Conservation (phyloP, 2,888 invertebrate species). For the Candidula unifasciata region DNA sequence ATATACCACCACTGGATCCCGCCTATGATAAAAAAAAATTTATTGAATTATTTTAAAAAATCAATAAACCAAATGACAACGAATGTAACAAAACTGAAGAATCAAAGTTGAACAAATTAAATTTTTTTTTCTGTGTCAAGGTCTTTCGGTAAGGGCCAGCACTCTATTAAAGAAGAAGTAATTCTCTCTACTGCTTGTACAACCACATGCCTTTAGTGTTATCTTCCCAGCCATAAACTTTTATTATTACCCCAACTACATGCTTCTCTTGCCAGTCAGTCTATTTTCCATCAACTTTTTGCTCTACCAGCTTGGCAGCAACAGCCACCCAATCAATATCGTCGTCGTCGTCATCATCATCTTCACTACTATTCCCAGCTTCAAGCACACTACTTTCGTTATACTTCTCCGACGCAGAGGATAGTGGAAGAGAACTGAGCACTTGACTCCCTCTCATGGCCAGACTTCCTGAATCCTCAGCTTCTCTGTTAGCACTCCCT, state of each 20-base stretch:
- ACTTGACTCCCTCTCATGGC: background rate
- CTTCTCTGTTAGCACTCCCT: no score
- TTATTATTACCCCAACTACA: background rate
- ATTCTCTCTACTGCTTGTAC: no score
- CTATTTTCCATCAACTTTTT: background rate
- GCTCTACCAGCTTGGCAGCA: slow-evolving; percentile 6
- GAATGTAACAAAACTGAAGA: no score
- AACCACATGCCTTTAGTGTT: no score
- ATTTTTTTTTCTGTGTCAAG: no score
- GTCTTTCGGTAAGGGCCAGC: no score
- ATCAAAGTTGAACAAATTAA: no score
- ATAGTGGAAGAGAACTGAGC: background rate
- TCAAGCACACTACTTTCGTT: background rate
- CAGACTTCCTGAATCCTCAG: background rate
- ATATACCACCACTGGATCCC: no score
- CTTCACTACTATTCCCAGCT: background rate
- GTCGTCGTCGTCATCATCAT: slow-evolving; percentile 25
- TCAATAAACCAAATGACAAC: no score
- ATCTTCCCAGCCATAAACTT: background rate
- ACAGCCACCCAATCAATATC: slow-evolving; percentile 26
- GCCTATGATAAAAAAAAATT: no score
- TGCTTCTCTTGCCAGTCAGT: background rate
- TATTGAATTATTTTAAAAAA: no score
- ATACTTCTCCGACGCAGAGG: background rate
- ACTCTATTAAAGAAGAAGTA: no score